Evolutionary conservation across 2,113 vertebrate genomes (phyloP).

Genomic region (Nothocercus julius): DNA sequence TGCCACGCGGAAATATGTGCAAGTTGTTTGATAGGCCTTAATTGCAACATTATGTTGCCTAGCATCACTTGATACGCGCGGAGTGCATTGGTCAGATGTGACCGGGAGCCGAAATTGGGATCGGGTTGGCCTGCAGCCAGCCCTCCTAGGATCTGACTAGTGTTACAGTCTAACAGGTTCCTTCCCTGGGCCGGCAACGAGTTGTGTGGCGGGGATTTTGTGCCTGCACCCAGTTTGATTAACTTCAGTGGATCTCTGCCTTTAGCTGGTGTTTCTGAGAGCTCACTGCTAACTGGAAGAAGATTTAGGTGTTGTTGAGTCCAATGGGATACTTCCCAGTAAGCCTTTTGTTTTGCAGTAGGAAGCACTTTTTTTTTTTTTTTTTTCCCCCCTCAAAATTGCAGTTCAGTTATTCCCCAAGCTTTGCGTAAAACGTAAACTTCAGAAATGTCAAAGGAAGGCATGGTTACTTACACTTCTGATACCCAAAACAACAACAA

Average conservation of each 20-base stretch:
- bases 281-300: not conserved
- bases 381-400: not conserved
- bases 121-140: not conserved
- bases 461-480: not conserved
- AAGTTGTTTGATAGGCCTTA: not conserved
- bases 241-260: not conserved
- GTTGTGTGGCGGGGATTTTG: not conserved
- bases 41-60: not conserved
- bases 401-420: not conserved
- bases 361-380: not conserved
- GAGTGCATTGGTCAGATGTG: not conserved
- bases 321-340: rapidly evolving
- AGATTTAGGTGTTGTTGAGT: not conserved
- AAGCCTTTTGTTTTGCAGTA: not conserved
- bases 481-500: no score
- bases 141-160: not conserved
- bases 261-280: not conserved
- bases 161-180: not conserved
- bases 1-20: not conserved
- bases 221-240: not conserved
- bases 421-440: not conserved
- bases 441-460: not conserved
- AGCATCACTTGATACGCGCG: not conserved
- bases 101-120: not conserved
- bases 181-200: not conserved